phyloP scores from a whole-genome alignment of 37 sponge, comb jelly and placozoan genomes.

The Hormiphora californensis region DNA sequence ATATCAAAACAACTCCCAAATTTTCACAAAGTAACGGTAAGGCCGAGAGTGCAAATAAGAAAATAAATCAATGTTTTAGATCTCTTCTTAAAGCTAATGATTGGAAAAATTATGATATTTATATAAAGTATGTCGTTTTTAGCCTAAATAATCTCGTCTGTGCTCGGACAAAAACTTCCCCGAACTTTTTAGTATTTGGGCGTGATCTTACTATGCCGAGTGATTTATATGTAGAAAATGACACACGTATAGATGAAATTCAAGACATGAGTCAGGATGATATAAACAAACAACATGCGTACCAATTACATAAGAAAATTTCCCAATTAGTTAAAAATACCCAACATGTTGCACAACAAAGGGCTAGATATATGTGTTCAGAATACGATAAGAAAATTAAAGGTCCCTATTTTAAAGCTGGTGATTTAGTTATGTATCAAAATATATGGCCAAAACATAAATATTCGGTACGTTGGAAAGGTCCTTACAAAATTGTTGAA shows the following conservation, averaged over 20 bases:
- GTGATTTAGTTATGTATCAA: background rate
- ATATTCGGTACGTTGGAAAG: no score
- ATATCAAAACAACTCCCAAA: slow-evolving; percentile 17
- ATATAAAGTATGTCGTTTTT: background rate
- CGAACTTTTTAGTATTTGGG: background rate
- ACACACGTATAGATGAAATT: background rate
- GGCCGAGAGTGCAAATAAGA: background rate
- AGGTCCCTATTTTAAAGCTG: slow-evolving; percentile 16
- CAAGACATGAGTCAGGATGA: background rate
- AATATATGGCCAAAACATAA: no score
- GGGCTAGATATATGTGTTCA: background rate
- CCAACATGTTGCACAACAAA: background rate
- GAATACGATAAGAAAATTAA: slow-evolving; percentile 12
- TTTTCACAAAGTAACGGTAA: background rate
- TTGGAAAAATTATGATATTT: background rate
- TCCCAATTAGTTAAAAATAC: background rate
- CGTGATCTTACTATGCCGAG: background rate
- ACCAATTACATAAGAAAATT: background rate
- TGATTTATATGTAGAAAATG: background rate
- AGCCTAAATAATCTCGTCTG: background rate
- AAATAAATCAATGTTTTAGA: background rate
- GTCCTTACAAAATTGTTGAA: no score
- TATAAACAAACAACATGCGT: background rate
- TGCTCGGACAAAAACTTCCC: background rate
- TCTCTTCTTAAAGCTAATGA: background rate